Conservation (phyloP, 2,888 invertebrate genomes). For the Lepidocyrtinus sp. region DNA sequence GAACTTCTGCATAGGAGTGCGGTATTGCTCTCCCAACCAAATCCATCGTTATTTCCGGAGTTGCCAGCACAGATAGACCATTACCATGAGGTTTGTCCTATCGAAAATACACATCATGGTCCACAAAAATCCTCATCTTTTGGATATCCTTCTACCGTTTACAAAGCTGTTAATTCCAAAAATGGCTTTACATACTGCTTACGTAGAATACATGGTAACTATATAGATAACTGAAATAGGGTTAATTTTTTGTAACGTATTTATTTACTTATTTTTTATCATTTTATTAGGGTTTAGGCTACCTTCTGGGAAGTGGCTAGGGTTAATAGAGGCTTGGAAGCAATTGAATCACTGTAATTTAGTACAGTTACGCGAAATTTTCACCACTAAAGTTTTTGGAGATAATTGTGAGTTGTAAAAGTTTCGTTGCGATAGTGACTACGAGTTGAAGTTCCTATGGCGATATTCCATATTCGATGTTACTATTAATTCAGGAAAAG, state of each 20-base stretch:
- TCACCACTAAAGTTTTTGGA: constrained; percentile 95
- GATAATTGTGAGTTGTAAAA: constrained; percentile 88
- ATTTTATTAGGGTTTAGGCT: constrained; percentile 85
- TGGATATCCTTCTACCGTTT: constrained; percentile 86
- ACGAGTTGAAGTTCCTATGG: too few relatives aligned
- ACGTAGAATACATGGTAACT: constrained; percentile 86
- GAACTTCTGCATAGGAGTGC: constrained; percentile 85
- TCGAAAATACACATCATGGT: constrained; percentile 78
- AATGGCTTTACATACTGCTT: constrained; percentile 89
- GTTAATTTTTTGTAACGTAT: too few relatives aligned
- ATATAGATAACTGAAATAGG: too few relatives aligned
- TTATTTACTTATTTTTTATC: too few relatives aligned
- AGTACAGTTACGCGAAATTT: constrained; percentile 91
- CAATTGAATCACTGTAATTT: constrained; percentile 95
- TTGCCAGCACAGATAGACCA: constrained; percentile 91
- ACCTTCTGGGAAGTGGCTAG: constrained; percentile 87
- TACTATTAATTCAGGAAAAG: too few relatives aligned
- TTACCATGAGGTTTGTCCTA: constrained; percentile 88
- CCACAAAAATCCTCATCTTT: constrained; percentile 80
- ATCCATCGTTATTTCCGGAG: constrained; percentile 79
- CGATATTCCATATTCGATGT: too few relatives aligned
- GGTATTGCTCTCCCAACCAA: constrained; percentile 82
- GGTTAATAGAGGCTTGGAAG: constrained; percentile 94
- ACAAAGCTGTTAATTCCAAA: constrained; percentile 91
- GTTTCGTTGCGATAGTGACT: background rate